These are phyloP conservation scores for Drosophila anomelani DNA, from an alignment of 2,888 invertebrate genomes.

Conservation along the genomic window DNA sequence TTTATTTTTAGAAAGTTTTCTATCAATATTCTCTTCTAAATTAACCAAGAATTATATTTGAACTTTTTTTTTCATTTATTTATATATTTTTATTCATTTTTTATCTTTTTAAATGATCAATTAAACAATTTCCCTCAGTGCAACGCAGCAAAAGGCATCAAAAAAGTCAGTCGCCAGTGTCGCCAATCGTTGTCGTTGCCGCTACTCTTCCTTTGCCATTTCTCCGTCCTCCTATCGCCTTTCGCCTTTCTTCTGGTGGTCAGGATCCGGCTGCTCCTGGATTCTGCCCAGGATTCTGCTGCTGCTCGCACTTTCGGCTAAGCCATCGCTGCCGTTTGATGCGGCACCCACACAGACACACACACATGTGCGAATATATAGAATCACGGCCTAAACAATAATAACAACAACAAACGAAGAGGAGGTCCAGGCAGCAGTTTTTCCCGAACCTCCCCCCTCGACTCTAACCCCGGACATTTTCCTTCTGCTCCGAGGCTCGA, in stretches of 20 bases:
- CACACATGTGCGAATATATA: slow-evolving; percentile 20
- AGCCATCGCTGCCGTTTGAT: slow-evolving; percentile 62
- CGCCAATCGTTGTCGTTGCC: slow-evolving; percentile 58
- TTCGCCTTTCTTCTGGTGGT: slow-evolving; percentile 41
- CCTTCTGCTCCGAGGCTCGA: slow-evolving; percentile 26
- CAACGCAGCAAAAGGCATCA: slow-evolving; percentile 53
- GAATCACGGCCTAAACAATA: slow-evolving; percentile 47
- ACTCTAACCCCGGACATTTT: slow-evolving; percentile 9
- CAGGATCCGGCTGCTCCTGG: slow-evolving; percentile 23
- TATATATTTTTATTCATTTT: background rate
- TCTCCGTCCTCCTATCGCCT: slow-evolving; percentile 23
- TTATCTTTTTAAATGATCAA: background rate
- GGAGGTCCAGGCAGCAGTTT: slow-evolving; percentile 11
- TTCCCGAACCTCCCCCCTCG: slow-evolving; percentile 9
- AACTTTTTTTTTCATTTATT: too few relatives aligned
- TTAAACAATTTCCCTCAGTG: slow-evolving; percentile 15
- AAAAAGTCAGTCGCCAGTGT: slow-evolving; percentile 53
- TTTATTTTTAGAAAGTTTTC: background rate
- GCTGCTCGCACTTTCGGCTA: slow-evolving; percentile 68
- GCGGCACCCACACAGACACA: slow-evolving; percentile 38
- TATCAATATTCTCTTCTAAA: background rate
- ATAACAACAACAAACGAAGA: slow-evolving; percentile 25
- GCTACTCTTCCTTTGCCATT: background rate
- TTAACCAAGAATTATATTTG: background rate
- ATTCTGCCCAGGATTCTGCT: slow-evolving; percentile 25